Evolutionary conservation across 2,797 vertebrate genomes (phyloP).

Genomic region (Emydoidea blandingii): DNA sequence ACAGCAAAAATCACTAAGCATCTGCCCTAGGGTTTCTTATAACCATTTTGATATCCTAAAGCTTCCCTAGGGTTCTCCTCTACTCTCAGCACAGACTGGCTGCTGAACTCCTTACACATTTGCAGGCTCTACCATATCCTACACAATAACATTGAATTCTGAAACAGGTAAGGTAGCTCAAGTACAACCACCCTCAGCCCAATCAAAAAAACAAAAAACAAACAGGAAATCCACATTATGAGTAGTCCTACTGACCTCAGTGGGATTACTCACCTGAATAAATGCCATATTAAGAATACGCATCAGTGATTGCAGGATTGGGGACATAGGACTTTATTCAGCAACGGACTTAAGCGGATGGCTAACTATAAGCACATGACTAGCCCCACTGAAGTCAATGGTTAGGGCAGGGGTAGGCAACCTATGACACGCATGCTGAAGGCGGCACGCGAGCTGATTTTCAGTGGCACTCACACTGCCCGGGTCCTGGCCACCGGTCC

Average conservation of each 20-base stretch:
- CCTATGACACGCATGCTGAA: no score
- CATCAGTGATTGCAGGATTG: background rate
- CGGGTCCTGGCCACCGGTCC: no score
- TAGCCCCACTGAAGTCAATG: background rate
- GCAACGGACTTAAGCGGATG: accelerated
- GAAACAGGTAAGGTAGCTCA: background rate
- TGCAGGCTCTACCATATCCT: accelerated
- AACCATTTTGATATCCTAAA: background rate
- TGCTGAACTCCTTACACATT: background rate
- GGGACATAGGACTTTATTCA: background rate
- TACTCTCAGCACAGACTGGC: background rate
- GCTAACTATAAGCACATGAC: background rate
- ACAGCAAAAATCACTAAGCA: background rate
- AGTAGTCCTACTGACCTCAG: background rate
- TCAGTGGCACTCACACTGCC: no score
- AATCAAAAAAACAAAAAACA: background rate
- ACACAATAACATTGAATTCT: background rate
- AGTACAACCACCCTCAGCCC: background rate
- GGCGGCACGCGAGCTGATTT: no score
- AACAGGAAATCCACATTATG: background rate
- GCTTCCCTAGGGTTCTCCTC: background rate
- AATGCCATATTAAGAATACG: background rate
- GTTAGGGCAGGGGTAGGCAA: background rate
- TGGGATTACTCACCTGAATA: background rate
- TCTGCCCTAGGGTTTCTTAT: background rate